phyloP scores from a whole-genome alignment of 1,140 invertebrate genomes.

The Drosophila equinoxialis region DNA sequence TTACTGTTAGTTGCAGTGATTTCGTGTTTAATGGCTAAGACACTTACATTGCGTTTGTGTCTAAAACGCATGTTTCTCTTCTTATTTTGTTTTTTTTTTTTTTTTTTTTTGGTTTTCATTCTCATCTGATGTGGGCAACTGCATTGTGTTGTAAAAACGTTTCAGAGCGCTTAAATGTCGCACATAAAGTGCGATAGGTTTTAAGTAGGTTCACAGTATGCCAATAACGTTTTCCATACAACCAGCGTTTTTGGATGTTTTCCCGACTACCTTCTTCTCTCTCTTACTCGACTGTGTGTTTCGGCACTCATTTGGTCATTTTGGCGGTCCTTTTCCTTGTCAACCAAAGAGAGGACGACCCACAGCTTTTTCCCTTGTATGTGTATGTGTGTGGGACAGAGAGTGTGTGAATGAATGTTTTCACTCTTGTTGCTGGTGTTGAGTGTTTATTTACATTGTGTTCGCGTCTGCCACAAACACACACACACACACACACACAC shows the following conservation, averaged over 20 bases:
- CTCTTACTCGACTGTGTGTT: not conserved
- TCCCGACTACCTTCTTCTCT: not conserved
- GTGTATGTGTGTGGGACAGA: slow-evolving; percentile 15
- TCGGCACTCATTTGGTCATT: slow-evolving; percentile 10
- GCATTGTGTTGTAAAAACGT: no score
- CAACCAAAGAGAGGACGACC: slow-evolving; percentile 6
- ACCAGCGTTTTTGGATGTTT: not conserved
- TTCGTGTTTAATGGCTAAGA: no score
- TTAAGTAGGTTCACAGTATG: no score
- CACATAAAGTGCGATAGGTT: no score
- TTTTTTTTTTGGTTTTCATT: no score
- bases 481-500: slow-evolving; percentile 51
- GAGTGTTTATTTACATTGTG: slow-evolving; percentile 61
- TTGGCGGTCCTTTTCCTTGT: not conserved
- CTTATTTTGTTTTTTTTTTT: no score
- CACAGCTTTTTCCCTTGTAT: slow-evolving; percentile 6
- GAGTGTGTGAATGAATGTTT: slow-evolving; percentile 20
- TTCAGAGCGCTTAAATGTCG: no score
- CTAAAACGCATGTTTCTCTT: no score
- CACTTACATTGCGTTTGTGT: no score
- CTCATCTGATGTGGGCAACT: no score
- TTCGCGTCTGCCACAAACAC: slow-evolving; percentile 32
- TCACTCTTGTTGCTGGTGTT: slow-evolving; percentile 35
- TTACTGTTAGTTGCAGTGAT: no score
- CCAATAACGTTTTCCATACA: not conserved